Evolutionary conservation across 2,113 vertebrate species (phyloP).

Genomic region (Maccullochella peelii): DNA sequence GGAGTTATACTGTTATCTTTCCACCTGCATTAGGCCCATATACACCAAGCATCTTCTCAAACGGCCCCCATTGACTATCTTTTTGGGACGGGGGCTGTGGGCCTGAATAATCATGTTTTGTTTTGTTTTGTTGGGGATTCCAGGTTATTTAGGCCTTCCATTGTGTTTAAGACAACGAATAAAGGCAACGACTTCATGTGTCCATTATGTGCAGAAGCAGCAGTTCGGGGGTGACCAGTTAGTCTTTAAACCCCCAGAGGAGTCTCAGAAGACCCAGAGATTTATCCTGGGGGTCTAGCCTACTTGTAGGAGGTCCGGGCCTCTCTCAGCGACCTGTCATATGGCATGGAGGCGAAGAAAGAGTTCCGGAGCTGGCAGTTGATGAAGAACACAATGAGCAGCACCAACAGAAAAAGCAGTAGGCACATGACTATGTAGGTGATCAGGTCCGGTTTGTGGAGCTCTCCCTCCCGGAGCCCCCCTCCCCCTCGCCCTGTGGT

Average conservation of each 20-base stretch:
- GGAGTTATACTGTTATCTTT: conserved; percentile 21
- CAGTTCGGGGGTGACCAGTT: conserved; percentile 23
- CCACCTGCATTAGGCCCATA: conserved; percentile 9
- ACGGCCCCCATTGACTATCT: neutral
- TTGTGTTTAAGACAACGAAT: conserved; percentile 3
- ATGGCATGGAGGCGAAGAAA: conserved; percentile 96
- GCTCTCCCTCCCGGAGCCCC: conserved; percentile 90
- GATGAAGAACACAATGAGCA: conserved; percentile 96
- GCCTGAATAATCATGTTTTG: neutral
- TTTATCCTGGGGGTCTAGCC: conserved; percentile 1
- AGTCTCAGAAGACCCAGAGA: conserved; percentile 12
- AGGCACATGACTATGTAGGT: conserved; percentile 97
- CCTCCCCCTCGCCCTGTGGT: conserved; percentile 83
- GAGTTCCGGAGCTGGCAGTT: conserved; percentile 98
- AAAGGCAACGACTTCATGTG: conserved; percentile 43
- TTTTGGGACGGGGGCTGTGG: neutral
- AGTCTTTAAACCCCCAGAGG: neutral
- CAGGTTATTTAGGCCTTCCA: neutral
- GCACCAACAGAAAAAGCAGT: conserved; percentile 92
- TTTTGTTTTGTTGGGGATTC: neutral
- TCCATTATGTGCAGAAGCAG: conserved; percentile 31
- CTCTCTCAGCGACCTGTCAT: conserved; percentile 95
- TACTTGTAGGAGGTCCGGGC: conserved; percentile 93
- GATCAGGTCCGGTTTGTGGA: conserved; percentile 93
- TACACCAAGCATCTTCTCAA: neutral